Evolutionary conservation across 37 sponge, comb jelly and placozoan species (phyloP).

Genomic region (Cliona cf. orientalis): DNA sequence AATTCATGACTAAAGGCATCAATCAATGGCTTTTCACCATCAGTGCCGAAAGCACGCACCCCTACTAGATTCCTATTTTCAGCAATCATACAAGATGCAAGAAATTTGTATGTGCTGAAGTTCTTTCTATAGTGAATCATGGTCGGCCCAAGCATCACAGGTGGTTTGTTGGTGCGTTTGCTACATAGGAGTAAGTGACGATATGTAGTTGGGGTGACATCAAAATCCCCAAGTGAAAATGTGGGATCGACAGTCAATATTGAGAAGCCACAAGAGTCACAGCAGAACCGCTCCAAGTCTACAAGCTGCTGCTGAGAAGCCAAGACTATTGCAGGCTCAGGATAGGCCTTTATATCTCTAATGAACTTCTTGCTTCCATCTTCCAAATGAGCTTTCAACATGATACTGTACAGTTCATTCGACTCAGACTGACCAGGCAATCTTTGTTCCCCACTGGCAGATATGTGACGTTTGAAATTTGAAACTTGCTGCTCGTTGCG

Average conservation of each 20-base stretch:
- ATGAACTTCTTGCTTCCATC: conserved; percentile 1
- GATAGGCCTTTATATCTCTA: conserved; percentile 29
- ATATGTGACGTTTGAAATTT: too few relatives aligned
- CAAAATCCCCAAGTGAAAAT: conserved; percentile 30
- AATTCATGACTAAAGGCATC: conserved; percentile 56
- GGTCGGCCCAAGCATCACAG: conserved; percentile 30
- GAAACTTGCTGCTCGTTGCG: too few relatives aligned
- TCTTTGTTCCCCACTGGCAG: too few relatives aligned
- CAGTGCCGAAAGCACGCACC: conserved; percentile 34
- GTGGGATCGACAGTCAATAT: conserved; percentile 34
- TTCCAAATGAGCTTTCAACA: conserved; percentile 8
- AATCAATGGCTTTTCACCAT: conserved; percentile 31
- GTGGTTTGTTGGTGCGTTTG: conserved; percentile 10
- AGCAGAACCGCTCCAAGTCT: conserved; percentile 20
- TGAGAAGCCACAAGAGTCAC: not conserved
- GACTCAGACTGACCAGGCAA: too few relatives aligned
- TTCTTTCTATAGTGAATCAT: conserved; percentile 11
- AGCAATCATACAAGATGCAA: conserved; percentile 21
- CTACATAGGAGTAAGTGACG: conserved; percentile 13
- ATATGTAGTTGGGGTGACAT: conserved; percentile 41
- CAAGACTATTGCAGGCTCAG: conserved; percentile 23
- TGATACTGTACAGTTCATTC: conserved; percentile 1
- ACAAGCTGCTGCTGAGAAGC: conserved; percentile 10
- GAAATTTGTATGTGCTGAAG: conserved; percentile 16
- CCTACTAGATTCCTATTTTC: not conserved